These are phyloP conservation scores for Myotis findleyi DNA, from an alignment of 2,797 vertebrate genomes.

Conservation along the genomic window DNA sequence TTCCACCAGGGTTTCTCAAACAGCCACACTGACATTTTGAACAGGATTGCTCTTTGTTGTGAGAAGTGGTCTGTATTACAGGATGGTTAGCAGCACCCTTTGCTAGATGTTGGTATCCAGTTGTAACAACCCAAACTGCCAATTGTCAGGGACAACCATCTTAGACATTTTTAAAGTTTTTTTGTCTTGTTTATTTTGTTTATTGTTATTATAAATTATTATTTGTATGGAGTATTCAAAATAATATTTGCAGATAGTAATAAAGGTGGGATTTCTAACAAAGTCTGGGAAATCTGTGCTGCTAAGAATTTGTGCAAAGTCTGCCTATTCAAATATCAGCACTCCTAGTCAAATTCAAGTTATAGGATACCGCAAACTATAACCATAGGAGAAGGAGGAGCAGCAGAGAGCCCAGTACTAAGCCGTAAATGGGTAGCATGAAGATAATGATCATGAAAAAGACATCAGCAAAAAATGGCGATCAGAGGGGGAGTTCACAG, in stretches of 20 bases:
- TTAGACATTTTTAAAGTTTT: not conserved
- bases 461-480: not conserved
- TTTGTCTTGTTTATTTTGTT: not conserved
- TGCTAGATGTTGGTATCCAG: not conserved
- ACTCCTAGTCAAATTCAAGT: not conserved
- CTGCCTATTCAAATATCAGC: not conserved
- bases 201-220: not conserved
- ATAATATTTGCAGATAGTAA: not conserved
- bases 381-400: not conserved
- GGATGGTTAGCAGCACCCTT: not conserved
- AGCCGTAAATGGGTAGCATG: not conserved
- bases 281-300: not conserved
- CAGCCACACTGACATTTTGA: not conserved
- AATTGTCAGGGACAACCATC: not conserved
- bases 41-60: not conserved
- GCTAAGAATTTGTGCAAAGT: not conserved
- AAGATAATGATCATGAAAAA: not conserved
- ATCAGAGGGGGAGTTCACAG: slow-evolving; percentile 43
- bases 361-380: not conserved
- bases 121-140: not conserved
- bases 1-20: not conserved
- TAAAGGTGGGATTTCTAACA: not conserved
- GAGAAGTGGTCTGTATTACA: not conserved
- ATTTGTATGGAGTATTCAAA: not conserved
- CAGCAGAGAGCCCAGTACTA: not conserved